A percentile compares a stretch with the other conserved stretches of the same genome.
Evolutionary conservation across 2,888 invertebrate species (phyloP).

Genomic region (Cyclophora albipunctata): DNA sequence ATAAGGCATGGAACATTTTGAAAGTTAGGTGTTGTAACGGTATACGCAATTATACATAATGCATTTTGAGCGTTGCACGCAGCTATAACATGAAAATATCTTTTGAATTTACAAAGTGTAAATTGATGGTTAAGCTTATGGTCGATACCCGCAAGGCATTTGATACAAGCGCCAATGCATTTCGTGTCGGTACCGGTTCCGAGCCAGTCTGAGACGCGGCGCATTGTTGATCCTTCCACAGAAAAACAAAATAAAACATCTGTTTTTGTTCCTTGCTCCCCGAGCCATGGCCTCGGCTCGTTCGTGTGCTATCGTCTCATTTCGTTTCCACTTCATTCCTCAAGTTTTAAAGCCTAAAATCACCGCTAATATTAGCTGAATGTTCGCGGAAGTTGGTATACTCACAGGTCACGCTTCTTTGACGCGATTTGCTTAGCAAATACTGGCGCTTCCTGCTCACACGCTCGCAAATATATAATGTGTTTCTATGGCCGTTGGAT

Average conservation of each 20-base stretch:
- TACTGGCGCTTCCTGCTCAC: slow-evolving; percentile 40
- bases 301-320: slow-evolving; percentile 33
- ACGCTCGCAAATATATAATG: not conserved
- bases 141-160: slow-evolving; percentile 51
- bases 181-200: slow-evolving; percentile 57
- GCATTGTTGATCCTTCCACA: slow-evolving; percentile 65
- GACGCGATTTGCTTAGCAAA: slow-evolving; percentile 58
- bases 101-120: no score
- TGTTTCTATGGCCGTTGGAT: not conserved
- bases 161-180: slow-evolving; percentile 45
- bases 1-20: no score
- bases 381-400: slow-evolving; percentile 40
- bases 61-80: no score
- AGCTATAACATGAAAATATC: no score
- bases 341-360: not conserved
- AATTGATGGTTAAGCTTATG: slow-evolving; percentile 35
- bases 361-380: not conserved
- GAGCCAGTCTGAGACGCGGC: slow-evolving; percentile 46
- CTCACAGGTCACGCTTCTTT: slow-evolving; percentile 46
- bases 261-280: slow-evolving; percentile 43
- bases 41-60: no score
- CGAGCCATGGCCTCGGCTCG: slow-evolving; percentile 26
- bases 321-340: slow-evolving; percentile 19
- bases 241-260: slow-evolving; percentile 65
- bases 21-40: no score